Base-by-base conservation (phyloP, 1,140 invertebrate genomes). In the Platyura marginata region DNA sequence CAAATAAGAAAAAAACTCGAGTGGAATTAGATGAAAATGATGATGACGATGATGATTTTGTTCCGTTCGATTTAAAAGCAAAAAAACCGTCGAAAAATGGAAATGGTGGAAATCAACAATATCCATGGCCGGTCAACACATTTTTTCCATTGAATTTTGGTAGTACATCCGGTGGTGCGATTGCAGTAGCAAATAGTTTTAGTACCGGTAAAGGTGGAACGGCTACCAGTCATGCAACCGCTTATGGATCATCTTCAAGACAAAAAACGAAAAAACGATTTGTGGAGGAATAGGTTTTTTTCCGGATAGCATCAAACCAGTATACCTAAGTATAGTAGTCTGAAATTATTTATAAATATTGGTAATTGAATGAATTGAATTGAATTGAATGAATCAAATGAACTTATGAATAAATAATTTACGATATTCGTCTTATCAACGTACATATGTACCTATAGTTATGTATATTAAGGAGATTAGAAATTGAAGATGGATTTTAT, bases 131-230 rank as follows among this genome's bases (percentile, higher is more conserved):
- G n/a, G 61, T 56, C 19, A 70, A 68, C 33, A 66, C 68, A 1
- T 75, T 67, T 59, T 77, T 77, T 63, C 73, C 74, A 3, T 71
- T 75, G 51, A 64, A 70, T 48, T 75, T 76, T 42, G 62, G 62
- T 16, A 66, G 68, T 20, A 67, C 66, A 42, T 52, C 46, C 22
- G 61, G 58, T 33, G 61, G 63, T 15, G 66, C 67, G n/a, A 75
- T 74, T 8, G 74, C 73, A 33, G 70, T 75, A 32, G 76, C 76
- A 38, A 77, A 75, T 57, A 75, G 74, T 40, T 77, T 71, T 58
- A 78, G 72, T 64, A 77, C 70, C 21, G 76, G 71, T 15, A 68
- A 66, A 47, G 70, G 74, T 41, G 75, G 75, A 18, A 69, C 76
- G 0, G 76, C 76, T 32, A 73, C 70, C 23, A 76, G 73, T 49